A percentile compares a stretch with the other conserved stretches of the same genome.
Evolutionary conservation across 2,888 invertebrate genomes (phyloP).

Genomic region (Rhingia campestris): DNA sequence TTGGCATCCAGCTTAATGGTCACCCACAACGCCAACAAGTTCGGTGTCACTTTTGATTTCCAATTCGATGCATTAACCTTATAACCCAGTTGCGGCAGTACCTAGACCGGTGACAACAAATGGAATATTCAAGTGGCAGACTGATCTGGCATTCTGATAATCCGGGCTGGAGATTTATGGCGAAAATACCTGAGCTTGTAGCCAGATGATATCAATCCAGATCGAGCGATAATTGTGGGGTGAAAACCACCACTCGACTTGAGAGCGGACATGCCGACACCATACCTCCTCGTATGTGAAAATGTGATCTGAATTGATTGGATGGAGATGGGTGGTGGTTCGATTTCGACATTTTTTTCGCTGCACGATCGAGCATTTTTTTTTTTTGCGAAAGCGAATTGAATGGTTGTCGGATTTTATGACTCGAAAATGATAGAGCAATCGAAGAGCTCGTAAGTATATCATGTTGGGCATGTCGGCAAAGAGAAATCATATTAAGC

Average conservation of each 20-base stretch:
- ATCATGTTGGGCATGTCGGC: not conserved
- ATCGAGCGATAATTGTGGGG: conserved; percentile 31
- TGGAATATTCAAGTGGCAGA: conserved; percentile 17
- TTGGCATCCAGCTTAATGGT: conserved; percentile 33
- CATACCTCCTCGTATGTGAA: conserved; percentile 9
- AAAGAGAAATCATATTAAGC: conserved; percentile 54
- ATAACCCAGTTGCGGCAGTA: conserved; percentile 41
- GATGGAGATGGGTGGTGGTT: not conserved
- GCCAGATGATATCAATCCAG: conserved; percentile 31
- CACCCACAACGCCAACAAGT: not conserved
- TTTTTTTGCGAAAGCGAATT: conserved; percentile 32
- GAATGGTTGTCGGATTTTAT: conserved; percentile 19
- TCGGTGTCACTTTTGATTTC: conserved; percentile 67
- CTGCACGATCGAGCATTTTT: not conserved
- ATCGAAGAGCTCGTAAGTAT: conserved; percentile 2
- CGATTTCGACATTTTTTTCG: conserved; percentile 14
- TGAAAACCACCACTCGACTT: not conserved
- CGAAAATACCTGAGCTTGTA: conserved; percentile 28
- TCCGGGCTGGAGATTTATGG: conserved; percentile 36
- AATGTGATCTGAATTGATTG: conserved; percentile 36
- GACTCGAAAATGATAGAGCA: conserved; percentile 29
- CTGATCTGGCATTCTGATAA: conserved; percentile 9
- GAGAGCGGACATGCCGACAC: not conserved
- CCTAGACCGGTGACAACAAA: not conserved
- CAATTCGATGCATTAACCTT: conserved; percentile 58